Evolutionary conservation across 2,888 invertebrate genomes (phyloP), one percentile per base, ranked within the genome.

Genomic region (Rhingia campestris): DNA sequence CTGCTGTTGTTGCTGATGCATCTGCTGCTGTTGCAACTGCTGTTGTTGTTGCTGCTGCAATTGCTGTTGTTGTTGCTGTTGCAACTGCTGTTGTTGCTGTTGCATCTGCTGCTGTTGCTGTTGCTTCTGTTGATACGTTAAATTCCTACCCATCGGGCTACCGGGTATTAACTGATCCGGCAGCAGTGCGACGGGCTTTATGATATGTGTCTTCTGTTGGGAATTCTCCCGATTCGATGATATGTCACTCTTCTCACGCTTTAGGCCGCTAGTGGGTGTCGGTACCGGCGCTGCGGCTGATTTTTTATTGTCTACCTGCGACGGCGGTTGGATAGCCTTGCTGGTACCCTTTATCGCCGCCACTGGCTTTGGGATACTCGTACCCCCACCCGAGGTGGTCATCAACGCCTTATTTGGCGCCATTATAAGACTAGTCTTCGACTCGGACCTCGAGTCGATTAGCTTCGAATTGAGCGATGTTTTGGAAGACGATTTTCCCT

Each of bases 271-370:
- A 22, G 22, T 2, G 1, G 22, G 22, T 22, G 86, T 84, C 7
- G 56, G 7, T 33, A 59, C 51, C 2, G 80, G 69, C 33, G 70
- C 14, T 10, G 84, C 54, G 5, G 54, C 61, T 45, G 80, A 51
- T 41, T 80, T 84, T 53, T 88, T 88, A 76, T 87, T 88, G 63
- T 88, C 92, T 87, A 90, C 92, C 89, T 90, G 92, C 91, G 89
- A 93, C 90, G 89, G 93, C 93, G 86, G 93, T 92, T 86, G 94
- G 91, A 88, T 94, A 93, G 91, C 87, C 91, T 97, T 97, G 84
- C 95, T 95, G 32, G 96, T 97, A 86, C 97, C 97, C 92, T 97
- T 97, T 37, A 98, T 96, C 74, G 97, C 96, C 6, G 97, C 97
- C 51, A 97, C 97, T 2, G 97, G 97, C 91, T 97, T 97, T 0